Evolutionary conservation across 2,888 invertebrate genomes (phyloP).

Genomic region (Xanthorhoe spadicearia): DNA sequence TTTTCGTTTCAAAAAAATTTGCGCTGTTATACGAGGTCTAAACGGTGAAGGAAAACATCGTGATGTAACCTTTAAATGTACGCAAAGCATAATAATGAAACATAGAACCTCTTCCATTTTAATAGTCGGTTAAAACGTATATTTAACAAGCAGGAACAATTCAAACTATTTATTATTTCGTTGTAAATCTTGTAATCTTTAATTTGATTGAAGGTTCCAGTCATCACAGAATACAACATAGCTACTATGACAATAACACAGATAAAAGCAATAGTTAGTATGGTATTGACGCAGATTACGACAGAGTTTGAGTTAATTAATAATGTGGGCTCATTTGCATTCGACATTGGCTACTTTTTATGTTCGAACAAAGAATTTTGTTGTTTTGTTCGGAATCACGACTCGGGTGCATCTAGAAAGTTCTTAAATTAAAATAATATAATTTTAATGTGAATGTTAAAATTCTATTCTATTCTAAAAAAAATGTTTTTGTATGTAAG

Average conservation of each 20-base stretch:
- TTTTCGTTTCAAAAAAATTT: no score
- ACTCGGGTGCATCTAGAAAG: not conserved
- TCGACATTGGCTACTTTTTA: slow-evolving; percentile 37
- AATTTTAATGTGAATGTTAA: no score
- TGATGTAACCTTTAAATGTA: no score
- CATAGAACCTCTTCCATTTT: not conserved
- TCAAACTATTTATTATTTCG: not conserved
- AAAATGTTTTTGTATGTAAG: no score
- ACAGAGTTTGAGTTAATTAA: slow-evolving; percentile 22
- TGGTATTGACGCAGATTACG: slow-evolving; percentile 24
- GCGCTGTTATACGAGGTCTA: no score
- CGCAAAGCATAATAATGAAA: no score
- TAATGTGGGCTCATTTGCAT: slow-evolving; percentile 37
- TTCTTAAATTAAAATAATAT: not conserved
- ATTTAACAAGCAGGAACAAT: slow-evolving; percentile 9
- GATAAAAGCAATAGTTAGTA: slow-evolving; percentile 16
- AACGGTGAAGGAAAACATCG: no score
- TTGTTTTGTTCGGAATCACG: not conserved
- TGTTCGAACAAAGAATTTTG: slow-evolving; percentile 30
- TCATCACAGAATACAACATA: slow-evolving; percentile 8
- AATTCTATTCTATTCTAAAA: no score
- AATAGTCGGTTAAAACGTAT: not conserved
- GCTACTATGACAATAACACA: slow-evolving; percentile 1
- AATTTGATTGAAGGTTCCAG: slow-evolving; percentile 19
- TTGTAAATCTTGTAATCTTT: slow-evolving; percentile 13